Evolutionary conservation across 2,113 vertebrate genomes (phyloP).

Genomic region (Pterocles gutturalis): DNA sequence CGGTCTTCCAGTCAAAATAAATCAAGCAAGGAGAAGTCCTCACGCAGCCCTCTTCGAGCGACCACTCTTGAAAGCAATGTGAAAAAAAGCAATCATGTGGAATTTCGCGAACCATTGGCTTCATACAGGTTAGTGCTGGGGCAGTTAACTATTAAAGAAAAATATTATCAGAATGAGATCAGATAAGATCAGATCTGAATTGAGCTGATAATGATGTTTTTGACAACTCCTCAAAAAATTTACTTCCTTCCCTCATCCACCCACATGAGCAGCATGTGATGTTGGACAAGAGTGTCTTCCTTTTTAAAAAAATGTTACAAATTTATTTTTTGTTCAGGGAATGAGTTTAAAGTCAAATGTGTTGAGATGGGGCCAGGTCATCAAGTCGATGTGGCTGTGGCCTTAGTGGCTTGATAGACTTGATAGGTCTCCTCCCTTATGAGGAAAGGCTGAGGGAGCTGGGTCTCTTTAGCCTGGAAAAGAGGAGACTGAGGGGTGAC

Average conservation of each 20-base stretch:
- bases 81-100: constrained; percentile 82
- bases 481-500: no score
- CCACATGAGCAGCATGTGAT: background rate
- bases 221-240: background rate
- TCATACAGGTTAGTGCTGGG: constrained; percentile 84
- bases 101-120: constrained; percentile 87
- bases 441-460: no score
- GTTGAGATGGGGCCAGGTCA: background rate
- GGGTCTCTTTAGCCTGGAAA: no score
- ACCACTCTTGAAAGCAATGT: constrained; percentile 92
- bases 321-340: background rate
- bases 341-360: background rate
- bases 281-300: background rate
- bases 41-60: constrained; percentile 89
- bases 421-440: no score
- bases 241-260: background rate
- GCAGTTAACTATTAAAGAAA: background rate
- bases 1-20: constrained; percentile 76
- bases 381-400: background rate
- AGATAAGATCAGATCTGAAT: background rate
- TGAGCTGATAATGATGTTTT: background rate
- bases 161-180: background rate
- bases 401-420: background rate
- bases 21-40: constrained; percentile 84
- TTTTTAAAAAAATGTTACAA: background rate